Conservation (phyloP, 2,113 vertebrate genomes). For the Chlamydotis undulata region DNA sequence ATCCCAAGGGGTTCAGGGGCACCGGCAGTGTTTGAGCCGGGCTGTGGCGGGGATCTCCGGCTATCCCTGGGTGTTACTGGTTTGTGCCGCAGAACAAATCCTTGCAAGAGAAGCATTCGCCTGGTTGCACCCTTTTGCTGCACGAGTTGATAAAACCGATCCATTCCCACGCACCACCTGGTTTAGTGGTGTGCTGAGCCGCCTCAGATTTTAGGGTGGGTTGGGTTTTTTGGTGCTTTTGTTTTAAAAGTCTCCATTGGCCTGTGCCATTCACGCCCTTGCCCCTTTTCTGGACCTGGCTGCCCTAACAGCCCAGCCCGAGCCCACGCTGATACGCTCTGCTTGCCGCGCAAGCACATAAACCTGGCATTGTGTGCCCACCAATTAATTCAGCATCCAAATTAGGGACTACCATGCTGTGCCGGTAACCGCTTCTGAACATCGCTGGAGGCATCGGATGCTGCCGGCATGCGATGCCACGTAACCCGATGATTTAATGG, state of each 20-base stretch:
- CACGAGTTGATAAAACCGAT: background rate
- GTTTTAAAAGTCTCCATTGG: background rate
- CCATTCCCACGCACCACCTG: background rate
- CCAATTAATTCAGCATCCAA: slow-evolving; percentile 1
- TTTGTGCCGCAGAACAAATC: background rate
- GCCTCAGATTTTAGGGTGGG: background rate
- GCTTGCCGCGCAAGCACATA: background rate
- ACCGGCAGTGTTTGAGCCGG: background rate
- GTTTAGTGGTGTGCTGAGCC: background rate
- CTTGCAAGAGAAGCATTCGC: background rate
- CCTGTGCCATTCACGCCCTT: background rate
- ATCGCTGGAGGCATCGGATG: background rate
- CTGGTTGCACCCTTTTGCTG: background rate
- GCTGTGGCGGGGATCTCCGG: background rate
- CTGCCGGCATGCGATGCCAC: background rate
- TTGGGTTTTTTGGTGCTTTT: background rate
- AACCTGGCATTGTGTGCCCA: background rate
- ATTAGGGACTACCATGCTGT: background rate
- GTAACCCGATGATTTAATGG: background rate
- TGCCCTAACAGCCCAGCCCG: background rate
- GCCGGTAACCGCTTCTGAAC: background rate
- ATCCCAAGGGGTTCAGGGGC: background rate
- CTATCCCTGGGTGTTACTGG: background rate
- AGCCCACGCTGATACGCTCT: background rate
- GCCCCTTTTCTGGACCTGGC: background rate